Evolutionary conservation across 1,140 invertebrate genomes (phyloP).

Genomic region (Cydia pomonella): DNA sequence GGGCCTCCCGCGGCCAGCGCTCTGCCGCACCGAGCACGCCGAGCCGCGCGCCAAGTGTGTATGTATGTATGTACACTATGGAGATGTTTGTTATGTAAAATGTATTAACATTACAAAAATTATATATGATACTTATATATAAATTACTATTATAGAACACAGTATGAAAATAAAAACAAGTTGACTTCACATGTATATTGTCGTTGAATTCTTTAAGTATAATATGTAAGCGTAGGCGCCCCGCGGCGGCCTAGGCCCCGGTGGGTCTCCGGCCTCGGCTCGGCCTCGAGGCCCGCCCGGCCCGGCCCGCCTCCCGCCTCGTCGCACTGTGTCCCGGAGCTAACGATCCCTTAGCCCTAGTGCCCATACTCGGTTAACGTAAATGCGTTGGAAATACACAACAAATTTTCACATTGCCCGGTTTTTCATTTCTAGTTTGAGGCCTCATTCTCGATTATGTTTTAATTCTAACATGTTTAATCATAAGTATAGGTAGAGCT

Average conservation of each 20-base stretch:
- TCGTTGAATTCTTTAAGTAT: conserved; percentile 67
- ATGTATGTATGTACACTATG: conserved; percentile 78
- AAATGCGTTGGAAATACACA: conserved; percentile 66
- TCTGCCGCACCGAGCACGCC: conserved; percentile 55
- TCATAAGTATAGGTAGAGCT: conserved; percentile 30
- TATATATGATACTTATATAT: conserved; percentile 80
- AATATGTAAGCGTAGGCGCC: conserved; percentile 54
- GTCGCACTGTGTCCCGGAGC: conserved; percentile 43
- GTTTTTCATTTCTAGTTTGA: conserved; percentile 62
- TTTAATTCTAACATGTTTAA: conserved; percentile 32
- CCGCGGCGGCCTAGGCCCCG: conserved; percentile 40
- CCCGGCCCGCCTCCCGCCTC: conserved; percentile 41
- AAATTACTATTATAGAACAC: conserved; percentile 80
- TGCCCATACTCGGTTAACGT: conserved; percentile 47
- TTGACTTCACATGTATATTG: conserved; percentile 69
- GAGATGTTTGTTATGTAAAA: conserved; percentile 80
- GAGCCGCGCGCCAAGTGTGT: conserved; percentile 51
- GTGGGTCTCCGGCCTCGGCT: conserved; percentile 39
- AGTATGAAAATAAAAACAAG: conserved; percentile 77
- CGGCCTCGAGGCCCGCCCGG: conserved; percentile 26
- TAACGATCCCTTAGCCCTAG: conserved; percentile 43
- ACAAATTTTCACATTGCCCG: conserved; percentile 64
- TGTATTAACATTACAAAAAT: conserved; percentile 80
- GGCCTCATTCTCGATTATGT: conserved; percentile 39
- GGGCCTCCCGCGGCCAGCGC: conserved; percentile 45